These are phyloP conservation scores for Caenorhabditis briggsae DNA, from an alignment of 1,140 invertebrate species.

Conservation along the genomic window DNA sequence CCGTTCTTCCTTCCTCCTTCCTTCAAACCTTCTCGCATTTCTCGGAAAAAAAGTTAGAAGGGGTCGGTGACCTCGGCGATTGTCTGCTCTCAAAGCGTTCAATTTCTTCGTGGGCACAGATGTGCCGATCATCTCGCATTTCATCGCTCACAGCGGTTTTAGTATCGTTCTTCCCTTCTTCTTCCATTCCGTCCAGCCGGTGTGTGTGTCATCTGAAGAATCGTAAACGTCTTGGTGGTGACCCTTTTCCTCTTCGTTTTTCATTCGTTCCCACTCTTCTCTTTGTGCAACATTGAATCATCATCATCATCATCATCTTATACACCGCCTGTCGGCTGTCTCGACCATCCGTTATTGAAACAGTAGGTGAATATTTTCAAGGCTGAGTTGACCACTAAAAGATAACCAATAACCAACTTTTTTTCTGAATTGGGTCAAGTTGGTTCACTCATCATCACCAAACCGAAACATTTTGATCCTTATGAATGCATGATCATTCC, in stretches of 20 bases:
- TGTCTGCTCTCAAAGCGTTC: slow-evolving; percentile 45
- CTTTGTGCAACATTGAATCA: slow-evolving; percentile 52
- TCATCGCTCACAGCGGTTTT: slow-evolving; percentile 33
- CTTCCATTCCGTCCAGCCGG: slow-evolving; percentile 26
- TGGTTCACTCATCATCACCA: not conserved
- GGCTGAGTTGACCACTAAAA: slow-evolving; percentile 29
- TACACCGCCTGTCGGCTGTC: not conserved
- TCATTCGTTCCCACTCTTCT: slow-evolving; percentile 14
- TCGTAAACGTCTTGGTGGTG: slow-evolving; percentile 20
- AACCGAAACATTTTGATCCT: no score
- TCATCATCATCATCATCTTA: slow-evolving; percentile 30
- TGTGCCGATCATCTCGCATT: slow-evolving; percentile 52
- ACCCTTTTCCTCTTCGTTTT: not conserved
- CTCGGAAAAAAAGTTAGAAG: slow-evolving; percentile 46
- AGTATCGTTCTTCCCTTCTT: slow-evolving; percentile 33
- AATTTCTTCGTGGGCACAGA: slow-evolving; percentile 46
- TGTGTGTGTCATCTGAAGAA: slow-evolving; percentile 33
- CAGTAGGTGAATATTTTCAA: slow-evolving; percentile 48
- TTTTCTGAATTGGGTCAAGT: slow-evolving; percentile 32
- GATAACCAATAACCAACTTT: slow-evolving; percentile 21
- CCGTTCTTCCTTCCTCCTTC: slow-evolving; percentile 10
- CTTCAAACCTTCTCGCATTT: slow-evolving; percentile 27
- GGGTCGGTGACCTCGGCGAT: slow-evolving; percentile 5
- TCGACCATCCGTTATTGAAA: slow-evolving; percentile 17
- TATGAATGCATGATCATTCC: no score